Evolutionary conservation across 1,140 invertebrate species (phyloP).

Genomic region (Panulirus ornatus): DNA sequence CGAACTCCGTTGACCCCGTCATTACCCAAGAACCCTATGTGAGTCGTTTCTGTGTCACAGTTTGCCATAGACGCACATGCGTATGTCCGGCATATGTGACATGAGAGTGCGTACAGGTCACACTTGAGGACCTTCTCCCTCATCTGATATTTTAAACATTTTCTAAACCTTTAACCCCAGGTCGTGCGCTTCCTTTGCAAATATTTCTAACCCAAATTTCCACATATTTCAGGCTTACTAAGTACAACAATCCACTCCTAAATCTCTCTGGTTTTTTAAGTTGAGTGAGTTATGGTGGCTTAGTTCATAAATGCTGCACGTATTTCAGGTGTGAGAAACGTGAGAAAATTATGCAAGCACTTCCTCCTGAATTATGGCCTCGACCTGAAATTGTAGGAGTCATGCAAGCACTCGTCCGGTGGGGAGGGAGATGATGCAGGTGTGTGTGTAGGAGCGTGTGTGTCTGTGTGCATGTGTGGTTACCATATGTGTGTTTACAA

Average conservation of each 20-base stretch:
- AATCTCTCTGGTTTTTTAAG: slow-evolving; percentile 33
- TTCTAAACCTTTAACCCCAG: too few relatives aligned
- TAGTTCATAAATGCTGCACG: slow-evolving; percentile 37
- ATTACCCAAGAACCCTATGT: too few relatives aligned
- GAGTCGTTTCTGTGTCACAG: too few relatives aligned
- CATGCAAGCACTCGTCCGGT: not conserved
- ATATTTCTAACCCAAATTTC: not conserved
- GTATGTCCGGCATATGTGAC: too few relatives aligned
- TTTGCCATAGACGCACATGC: too few relatives aligned
- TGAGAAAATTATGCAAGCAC: slow-evolving; percentile 33
- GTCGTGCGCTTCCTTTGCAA: not conserved
- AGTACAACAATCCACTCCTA: slow-evolving; percentile 21
- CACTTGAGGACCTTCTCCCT: too few relatives aligned
- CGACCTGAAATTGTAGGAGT: slow-evolving; percentile 32
- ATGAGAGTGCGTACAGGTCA: too few relatives aligned
- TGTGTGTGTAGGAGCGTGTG: slow-evolving; percentile 24
- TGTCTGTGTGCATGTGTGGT: slow-evolving; percentile 20
- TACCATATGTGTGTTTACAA: not conserved
- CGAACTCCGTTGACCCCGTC: too few relatives aligned
- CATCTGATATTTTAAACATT: too few relatives aligned
- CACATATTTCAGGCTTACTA: not conserved
- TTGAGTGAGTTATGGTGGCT: slow-evolving; percentile 20
- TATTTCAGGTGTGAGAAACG: slow-evolving; percentile 46
- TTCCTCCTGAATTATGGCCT: slow-evolving; percentile 29
- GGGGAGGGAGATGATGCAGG: not conserved